phyloP scores from a whole-genome alignment of 2,888 invertebrate species.

The Chirona hameri region DNA sequence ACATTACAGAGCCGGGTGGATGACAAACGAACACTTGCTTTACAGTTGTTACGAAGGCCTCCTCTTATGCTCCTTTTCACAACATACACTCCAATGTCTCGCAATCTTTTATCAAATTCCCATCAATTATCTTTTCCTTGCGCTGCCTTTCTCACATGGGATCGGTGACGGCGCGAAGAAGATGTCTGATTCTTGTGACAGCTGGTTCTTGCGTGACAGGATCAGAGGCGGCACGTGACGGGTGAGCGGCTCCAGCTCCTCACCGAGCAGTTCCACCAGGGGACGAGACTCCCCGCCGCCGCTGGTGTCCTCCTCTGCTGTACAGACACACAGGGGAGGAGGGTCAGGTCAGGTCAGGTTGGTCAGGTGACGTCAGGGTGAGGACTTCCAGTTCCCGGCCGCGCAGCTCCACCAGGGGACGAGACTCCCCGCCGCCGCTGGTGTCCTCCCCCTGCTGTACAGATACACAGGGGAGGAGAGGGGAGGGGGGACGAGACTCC shows the following conservation, averaged over 20 bases:
- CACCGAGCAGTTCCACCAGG: background rate
- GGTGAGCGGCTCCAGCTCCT: background rate
- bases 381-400: background rate
- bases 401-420: too few species aligned
- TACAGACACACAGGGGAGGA: background rate
- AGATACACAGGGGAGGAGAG: too few species aligned
- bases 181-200: slow-evolving; percentile 44
- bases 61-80: too few species aligned
- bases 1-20: too few species aligned
- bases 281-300: background rate
- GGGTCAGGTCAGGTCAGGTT: background rate
- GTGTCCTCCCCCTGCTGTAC: too few species aligned
- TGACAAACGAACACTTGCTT: too few species aligned
- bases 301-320: background rate
- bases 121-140: too few species aligned
- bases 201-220: slow-evolving; percentile 36
- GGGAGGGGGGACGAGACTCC: too few species aligned
- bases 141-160: slow-evolving; percentile 42
- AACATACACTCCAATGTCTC: too few species aligned
- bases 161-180: slow-evolving; percentile 47
- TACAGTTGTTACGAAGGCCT: too few species aligned
- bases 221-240: background rate
- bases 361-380: background rate
- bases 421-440: too few species aligned
- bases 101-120: too few species aligned